Evolutionary conservation across 2,113 vertebrate species (phyloP), one percentile per base, ranked within the genome.

Genomic region (Ornithorhynchus anatinus): DNA sequence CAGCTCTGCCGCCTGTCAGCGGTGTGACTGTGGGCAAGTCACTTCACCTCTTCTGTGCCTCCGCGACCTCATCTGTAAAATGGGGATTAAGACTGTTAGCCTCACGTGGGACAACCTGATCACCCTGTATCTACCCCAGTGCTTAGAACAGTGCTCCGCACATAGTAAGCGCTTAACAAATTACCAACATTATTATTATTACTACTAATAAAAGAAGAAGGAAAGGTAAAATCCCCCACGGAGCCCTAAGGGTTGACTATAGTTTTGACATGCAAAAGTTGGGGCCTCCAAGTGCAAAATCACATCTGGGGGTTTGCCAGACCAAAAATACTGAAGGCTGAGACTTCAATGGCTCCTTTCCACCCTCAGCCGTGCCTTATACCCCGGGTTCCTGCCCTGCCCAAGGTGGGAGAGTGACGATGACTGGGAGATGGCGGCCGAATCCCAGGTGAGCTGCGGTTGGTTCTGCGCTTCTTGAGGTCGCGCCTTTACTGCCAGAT

Each of bases 401-500:
- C 78, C 29, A 88, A 84, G 70, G 61, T 56, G 35, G 35, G 80
- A 67, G 22, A 70, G 50, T 6, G 1, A 27, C 61, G 70, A 69
- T 50, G 78, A 82, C 29, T 84, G 80, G 86, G 75, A 80, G 53
- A 53, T 68, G 57, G 27, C 70, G 6, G 40, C 35, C 2, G 50
- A 64, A 60, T 70, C 78, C 17, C 78, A 88, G 78, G 86, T 88
- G 37, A 80, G 63, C 51, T 59, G n/a, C 20, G 23, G 1, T 31
- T 36, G 22, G 32, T 69, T 64, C 36, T 69, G 27, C 47, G 27
- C 25, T 35, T 43, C 17, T 19, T 33, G 10, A 25, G 16, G 2
- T 44, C 19, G 2, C 16, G 65, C 23, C 32, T 44, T 14, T n/a
- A n/a, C 10, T 33, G 13, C 56, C 19, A 11, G 15, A 3, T 40